These are phyloP conservation scores for Meandrusa payeni DNA, from an alignment of 2,888 invertebrate genomes.

Conservation along the genomic window DNA sequence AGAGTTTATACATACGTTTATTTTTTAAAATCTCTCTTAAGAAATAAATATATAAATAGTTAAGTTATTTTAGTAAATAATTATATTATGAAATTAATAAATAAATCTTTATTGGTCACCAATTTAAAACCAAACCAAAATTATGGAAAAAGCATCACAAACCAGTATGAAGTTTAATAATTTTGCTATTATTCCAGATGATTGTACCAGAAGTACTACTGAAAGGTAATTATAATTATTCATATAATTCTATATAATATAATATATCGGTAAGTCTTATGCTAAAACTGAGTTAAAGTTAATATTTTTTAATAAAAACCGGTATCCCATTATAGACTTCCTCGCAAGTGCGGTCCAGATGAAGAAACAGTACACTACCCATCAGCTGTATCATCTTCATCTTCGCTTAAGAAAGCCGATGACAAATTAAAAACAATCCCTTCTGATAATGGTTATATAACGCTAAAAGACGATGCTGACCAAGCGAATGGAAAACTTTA, in stretches of 20 bases:
- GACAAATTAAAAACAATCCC: constrained; percentile 36
- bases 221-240: constrained; percentile 32
- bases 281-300: too few relatives aligned
- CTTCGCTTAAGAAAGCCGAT: constrained; percentile 49
- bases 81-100: background rate
- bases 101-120: background rate
- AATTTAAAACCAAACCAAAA: too few relatives aligned
- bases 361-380: constrained; percentile 26
- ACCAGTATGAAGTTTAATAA: too few relatives aligned
- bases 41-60: too few relatives aligned
- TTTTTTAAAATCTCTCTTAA: too few relatives aligned
- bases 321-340: too few relatives aligned
- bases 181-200: constrained; percentile 21
- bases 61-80: too few relatives aligned
- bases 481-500: constrained; percentile 62
- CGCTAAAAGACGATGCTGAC: constrained; percentile 50
- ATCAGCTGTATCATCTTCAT: constrained; percentile 44
- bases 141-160: too few relatives aligned
- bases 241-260: constrained; percentile 12
- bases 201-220: constrained; percentile 28
- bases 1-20: too few relatives aligned
- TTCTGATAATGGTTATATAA: constrained; percentile 48
- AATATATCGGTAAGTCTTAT: constrained; percentile 1
- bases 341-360: too few relatives aligned
- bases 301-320: too few relatives aligned